Base-by-base conservation (phyloP, 1,140 invertebrate species). In the Cydia splendana region DNA sequence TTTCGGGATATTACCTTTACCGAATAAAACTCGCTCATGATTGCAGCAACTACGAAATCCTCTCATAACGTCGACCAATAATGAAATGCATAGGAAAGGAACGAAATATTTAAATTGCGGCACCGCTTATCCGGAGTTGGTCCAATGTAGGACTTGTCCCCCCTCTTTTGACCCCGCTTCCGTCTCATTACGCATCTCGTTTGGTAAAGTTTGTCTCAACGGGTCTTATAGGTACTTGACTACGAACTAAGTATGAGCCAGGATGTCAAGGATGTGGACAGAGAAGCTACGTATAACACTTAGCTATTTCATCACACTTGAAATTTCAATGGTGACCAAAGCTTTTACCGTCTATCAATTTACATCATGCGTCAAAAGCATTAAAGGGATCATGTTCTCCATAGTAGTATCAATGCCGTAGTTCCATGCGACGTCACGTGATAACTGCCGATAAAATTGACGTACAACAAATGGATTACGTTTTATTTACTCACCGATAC, bases 301-400 rank as follows among this genome's bases (percentile, higher is more conserved):
- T 30, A 34, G 34, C 34, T 34, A 34, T 34, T 34, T 34, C 34
- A 34, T 53, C n/a, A 62, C 57, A 62, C 57, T 62, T 24, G 9
- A 38, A 71, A 42, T 38, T 71, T 38, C 15, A 42, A 18, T 38
- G 5, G 34, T 6, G 30, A 69, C 65, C 65, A 71, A 71, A 34
- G 34, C 67, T 71, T 65, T 69, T 18, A 71, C 67, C 67, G 67
- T 71, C 38, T 71, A 71, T 71, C 67, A 71, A 71, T 71, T 71
- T 42, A 15, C 67, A 71, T 18, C 38, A 71, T 71, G 38, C 67
- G 67, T 71, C 67, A 71, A 45, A 71, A 45, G 67, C 67, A 71
- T 71, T 71, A 71, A 38, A 34, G 34, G 67, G 67, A 71, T 71
- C 57, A 62, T 24, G 57, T 71, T 45, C 67, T 38, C 67, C 67